These are phyloP conservation scores for Holothuria glaberrima DNA, from an alignment of 35 echinoderm and acorn worm species.

Conservation along the genomic window DNA sequence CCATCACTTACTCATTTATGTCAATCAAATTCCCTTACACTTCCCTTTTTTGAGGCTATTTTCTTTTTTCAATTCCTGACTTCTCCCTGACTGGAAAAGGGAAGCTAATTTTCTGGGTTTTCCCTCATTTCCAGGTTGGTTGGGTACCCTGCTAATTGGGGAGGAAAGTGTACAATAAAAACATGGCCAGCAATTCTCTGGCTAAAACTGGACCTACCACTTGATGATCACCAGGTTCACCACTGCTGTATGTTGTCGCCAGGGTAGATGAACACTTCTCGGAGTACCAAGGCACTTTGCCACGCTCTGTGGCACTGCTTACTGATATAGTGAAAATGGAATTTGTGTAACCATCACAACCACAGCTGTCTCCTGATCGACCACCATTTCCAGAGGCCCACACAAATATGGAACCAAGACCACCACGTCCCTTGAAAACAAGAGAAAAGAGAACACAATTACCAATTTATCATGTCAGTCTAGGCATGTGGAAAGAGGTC, in stretches of 20 bases:
- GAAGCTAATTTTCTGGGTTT: too few relatives aligned
- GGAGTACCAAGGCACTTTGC: conserved; percentile 92
- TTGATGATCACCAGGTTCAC: conserved; percentile 69
- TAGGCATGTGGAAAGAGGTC: too few relatives aligned
- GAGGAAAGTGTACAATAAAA: too few relatives aligned
- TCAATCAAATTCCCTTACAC: too few relatives aligned
- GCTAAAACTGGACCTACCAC: conserved; percentile 68
- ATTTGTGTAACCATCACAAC: conserved; percentile 96
- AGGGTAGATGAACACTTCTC: conserved; percentile 87
- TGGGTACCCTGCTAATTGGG: too few relatives aligned
- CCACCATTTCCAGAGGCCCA: conserved; percentile 98
- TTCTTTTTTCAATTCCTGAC: too few relatives aligned
- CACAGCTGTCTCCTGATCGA: conserved; percentile 82
- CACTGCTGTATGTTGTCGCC: conserved; percentile 96
- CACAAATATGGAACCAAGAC: conserved; percentile 90
- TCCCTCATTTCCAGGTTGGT: too few relatives aligned
- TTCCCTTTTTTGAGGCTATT: too few relatives aligned
- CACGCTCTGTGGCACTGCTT: conserved; percentile 88
- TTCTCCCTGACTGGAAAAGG: too few relatives aligned
- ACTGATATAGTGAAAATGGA: conserved; percentile 94
- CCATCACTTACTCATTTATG: too few relatives aligned
- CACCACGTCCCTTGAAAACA: conserved; percentile 75
- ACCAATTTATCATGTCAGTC: too few relatives aligned
- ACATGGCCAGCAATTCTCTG: too few relatives aligned
- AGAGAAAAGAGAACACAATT: conserved; percentile 1